phyloP scores from a whole-genome alignment of 2,888 invertebrate genomes.

The Carpatolechia fugitivella region DNA sequence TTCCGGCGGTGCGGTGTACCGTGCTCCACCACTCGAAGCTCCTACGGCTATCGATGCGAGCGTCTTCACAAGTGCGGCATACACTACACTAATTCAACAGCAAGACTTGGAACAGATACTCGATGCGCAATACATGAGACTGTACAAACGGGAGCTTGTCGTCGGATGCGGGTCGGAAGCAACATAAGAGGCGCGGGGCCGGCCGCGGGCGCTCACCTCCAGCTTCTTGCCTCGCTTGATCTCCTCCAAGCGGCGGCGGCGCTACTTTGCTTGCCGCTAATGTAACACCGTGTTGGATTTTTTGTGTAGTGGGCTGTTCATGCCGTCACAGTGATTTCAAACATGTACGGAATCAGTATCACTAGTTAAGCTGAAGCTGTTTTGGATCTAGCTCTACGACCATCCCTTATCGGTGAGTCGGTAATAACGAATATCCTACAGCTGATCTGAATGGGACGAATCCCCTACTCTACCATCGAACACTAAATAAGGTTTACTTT shows the following conservation, averaged over 20 bases:
- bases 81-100: slow-evolving; percentile 76
- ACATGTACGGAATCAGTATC: slow-evolving; percentile 33
- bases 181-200: slow-evolving; percentile 22
- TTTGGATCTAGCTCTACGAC: slow-evolving; percentile 63
- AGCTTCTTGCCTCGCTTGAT: slow-evolving; percentile 25
- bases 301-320: slow-evolving; percentile 38
- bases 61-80: slow-evolving; percentile 68
- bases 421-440: slow-evolving; percentile 52
- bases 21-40: slow-evolving; percentile 71
- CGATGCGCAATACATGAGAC: slow-evolving; percentile 69
- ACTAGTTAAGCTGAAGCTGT: slow-evolving; percentile 64
- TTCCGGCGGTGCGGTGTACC: slow-evolving; percentile 60
- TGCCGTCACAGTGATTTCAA: slow-evolving; percentile 32
- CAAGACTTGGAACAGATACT: slow-evolving; percentile 71
- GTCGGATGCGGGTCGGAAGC: slow-evolving; percentile 30
- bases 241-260: slow-evolving; percentile 9
- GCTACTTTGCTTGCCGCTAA: slow-evolving; percentile 25
- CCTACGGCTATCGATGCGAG: slow-evolving; percentile 65
- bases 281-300: slow-evolving; percentile 31
- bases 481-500: slow-evolving; percentile 48
- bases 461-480: slow-evolving; percentile 71
- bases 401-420: slow-evolving; percentile 33
- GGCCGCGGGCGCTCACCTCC: slow-evolving; percentile 33
- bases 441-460: slow-evolving; percentile 52
- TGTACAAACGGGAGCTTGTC: slow-evolving; percentile 61